Base-by-base conservation (phyloP, 2,797 vertebrate species). In the Schizothorax lantsangensis region DNA sequence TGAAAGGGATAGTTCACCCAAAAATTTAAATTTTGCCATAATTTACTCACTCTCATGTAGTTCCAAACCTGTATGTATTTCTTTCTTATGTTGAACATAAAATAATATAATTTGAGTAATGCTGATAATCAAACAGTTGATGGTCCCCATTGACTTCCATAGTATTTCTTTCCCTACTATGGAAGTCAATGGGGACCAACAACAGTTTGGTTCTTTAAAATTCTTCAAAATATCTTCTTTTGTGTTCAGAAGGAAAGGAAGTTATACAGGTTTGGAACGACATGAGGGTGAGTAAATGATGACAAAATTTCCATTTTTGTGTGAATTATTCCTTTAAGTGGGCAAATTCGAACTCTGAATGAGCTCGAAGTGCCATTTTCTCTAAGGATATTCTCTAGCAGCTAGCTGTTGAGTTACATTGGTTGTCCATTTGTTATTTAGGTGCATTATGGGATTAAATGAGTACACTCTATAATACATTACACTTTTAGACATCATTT, bases 381-480 rank as follows among this genome's bases (percentile, higher is more conserved):
- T 62, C 7, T n/a, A 62, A 62, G n/a, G 59, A 57, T 78, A 57
- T 78, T 38, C 33, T 78, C 33, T 40, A 57, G 11, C 0, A 5
- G 12, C 49, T 23, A 52, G 52, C 17, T 11, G 0, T 38, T 57
- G 5, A 15, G 75, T 57, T 77, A 54, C 30, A 23, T 77, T 3
- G 12, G 33, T 78, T 57, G 21, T 57, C 21, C 21, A 40, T 12
- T 38, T 57, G 33, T n/a, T 57, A 59, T 59, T 38, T 12, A 57
- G 49, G 33, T 40, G 36, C 36, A 78, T 78, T 59, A 78, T 78
- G 52, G 21, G 52, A 78, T 78, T 59, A 21, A 57, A 59, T 59
- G 72, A 74, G 15, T 74, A 47, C 72, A 54, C 30, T 59, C 33
- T 33, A 68, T 36, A 36, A 66, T 33, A 33, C 64, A 66, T 3